Percentiles rank a stretch among this genome's conserved stretches.
phyloP scores from a whole-genome alignment of 2,797 vertebrate species.

The Vireo griseus region DNA sequence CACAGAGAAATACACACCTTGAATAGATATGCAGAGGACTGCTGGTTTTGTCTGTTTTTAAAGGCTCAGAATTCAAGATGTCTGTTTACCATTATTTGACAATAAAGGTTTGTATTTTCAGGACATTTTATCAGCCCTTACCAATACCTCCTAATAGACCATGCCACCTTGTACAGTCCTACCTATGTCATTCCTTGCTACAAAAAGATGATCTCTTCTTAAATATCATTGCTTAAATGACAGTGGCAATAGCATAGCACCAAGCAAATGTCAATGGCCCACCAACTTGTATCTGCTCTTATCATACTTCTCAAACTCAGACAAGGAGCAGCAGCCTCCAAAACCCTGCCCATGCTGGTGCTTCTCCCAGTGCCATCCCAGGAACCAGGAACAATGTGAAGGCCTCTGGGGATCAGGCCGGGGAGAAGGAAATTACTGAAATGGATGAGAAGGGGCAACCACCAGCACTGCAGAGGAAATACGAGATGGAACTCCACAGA shows the following conservation, averaged over 20 bases:
- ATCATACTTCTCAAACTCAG: accelerated
- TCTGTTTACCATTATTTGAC: not conserved
- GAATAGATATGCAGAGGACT: not conserved
- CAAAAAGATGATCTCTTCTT: not conserved
- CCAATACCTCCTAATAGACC: not conserved
- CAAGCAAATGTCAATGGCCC: not conserved
- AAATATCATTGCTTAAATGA: not conserved
- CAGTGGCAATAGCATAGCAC: not conserved
- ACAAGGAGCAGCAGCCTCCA: not conserved
- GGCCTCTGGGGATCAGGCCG: not conserved
- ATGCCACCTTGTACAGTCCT: not conserved
- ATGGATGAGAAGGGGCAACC: not conserved
- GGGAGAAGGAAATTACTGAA: not conserved
- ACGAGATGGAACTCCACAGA: not conserved
- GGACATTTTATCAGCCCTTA: not conserved
- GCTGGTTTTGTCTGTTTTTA: not conserved
- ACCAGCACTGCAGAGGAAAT: not conserved
- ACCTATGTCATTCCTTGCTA: not conserved
- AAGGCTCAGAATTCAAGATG: not conserved
- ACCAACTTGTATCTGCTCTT: not conserved
- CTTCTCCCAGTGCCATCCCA: not conserved
- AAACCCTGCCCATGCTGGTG: not conserved
- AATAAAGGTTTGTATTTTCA: not conserved
- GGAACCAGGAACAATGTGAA: not conserved
- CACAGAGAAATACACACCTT: not conserved